These are phyloP conservation scores for Thamnaconus septentrionalis DNA, from an alignment of 2,113 vertebrate genomes.

Conservation along the genomic window DNA sequence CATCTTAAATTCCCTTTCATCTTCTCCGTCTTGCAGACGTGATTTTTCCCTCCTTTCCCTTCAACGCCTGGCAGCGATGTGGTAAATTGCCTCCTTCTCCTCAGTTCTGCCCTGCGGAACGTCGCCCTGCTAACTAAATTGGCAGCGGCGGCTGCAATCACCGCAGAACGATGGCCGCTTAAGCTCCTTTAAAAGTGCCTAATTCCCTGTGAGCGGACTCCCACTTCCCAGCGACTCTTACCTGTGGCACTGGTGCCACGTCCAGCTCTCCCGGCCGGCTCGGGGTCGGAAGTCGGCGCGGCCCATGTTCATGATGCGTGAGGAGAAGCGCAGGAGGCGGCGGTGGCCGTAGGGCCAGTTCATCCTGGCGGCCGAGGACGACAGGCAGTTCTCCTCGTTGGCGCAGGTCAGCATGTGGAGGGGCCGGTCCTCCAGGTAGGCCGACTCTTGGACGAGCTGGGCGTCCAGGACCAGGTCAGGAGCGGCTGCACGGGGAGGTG, in stretches of 20 bases:
- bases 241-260: slow-evolving; percentile 98
- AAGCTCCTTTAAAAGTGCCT: too few species aligned
- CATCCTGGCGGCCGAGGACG: slow-evolving; percentile 86
- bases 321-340: slow-evolving; percentile 95
- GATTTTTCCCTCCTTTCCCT: not conserved
- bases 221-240: slow-evolving; percentile 37
- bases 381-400: slow-evolving; percentile 93
- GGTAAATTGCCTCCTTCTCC: too few species aligned
- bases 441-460: slow-evolving; percentile 90
- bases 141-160: too few species aligned
- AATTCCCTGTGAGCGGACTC: too few species aligned
- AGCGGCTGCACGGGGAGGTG: slow-evolving; percentile 72
- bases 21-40: slow-evolving; percentile 12
- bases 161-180: too few species aligned
- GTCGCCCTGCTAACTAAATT: too few species aligned
- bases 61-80: too few species aligned
- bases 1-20: slow-evolving; percentile 21
- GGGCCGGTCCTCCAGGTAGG: slow-evolving; percentile 93
- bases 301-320: slow-evolving; percentile 93
- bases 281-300: slow-evolving; percentile 89
- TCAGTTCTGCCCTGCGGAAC: too few species aligned
- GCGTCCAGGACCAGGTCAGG: slow-evolving; percentile 93
- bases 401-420: slow-evolving; percentile 91
- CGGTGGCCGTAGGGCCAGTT: slow-evolving; percentile 92
- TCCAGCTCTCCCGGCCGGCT: slow-evolving; percentile 88